These are phyloP conservation scores for Dicyrtoma fusca DNA, from an alignment of 2,888 invertebrate genomes.

Conservation along the genomic window DNA sequence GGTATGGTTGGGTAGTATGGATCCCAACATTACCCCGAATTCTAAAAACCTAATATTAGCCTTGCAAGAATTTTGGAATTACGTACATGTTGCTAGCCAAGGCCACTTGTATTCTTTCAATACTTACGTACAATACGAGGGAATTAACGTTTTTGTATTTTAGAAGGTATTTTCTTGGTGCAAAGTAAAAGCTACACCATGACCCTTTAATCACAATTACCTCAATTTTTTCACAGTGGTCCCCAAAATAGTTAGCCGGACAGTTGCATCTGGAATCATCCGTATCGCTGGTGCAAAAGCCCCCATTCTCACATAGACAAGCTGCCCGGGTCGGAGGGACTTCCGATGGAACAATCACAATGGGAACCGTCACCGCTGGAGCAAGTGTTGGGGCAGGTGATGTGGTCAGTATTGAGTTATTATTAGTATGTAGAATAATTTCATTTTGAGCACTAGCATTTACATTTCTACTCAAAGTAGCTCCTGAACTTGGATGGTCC, in stretches of 20 bases:
- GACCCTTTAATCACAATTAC: too few relatives aligned
- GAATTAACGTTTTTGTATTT: too few relatives aligned
- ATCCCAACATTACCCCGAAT: too few relatives aligned
- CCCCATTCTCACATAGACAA: constrained; percentile 70
- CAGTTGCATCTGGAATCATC: constrained; percentile 68
- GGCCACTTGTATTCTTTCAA: too few relatives aligned
- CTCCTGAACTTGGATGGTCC: too few relatives aligned
- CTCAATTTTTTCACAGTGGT: constrained; percentile 7
- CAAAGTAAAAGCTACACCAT: too few relatives aligned
- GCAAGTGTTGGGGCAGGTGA: not conserved
- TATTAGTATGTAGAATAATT: not conserved
- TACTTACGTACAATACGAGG: too few relatives aligned
- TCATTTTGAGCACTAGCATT: not conserved
- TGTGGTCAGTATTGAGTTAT: not conserved
- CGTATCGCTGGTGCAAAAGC: constrained; percentile 63
- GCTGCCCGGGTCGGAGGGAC: constrained; percentile 57
- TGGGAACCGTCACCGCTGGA: not conserved
- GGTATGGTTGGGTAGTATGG: too few relatives aligned
- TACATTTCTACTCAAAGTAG: not conserved
- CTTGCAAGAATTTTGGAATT: too few relatives aligned
- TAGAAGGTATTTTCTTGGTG: too few relatives aligned
- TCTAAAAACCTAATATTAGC: not conserved
- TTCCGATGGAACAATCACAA: not conserved
- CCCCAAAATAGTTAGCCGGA: constrained; percentile 65
- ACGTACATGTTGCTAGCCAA: too few relatives aligned